These are phyloP conservation scores for Rambutsinella grinnellia DNA, from an alignment of 2,888 invertebrate genomes.

Conservation along the genomic window DNA sequence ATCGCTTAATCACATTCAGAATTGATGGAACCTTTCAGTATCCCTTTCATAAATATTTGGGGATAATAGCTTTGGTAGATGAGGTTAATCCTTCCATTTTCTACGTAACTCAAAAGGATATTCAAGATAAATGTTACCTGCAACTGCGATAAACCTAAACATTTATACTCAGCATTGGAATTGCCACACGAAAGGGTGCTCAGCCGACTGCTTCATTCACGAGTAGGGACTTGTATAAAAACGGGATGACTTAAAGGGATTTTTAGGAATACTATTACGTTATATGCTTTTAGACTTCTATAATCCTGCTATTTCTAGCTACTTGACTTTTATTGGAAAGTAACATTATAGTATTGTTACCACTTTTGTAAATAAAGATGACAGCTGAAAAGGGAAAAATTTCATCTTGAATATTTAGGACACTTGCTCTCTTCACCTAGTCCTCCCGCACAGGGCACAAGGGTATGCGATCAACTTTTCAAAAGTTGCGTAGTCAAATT, in stretches of 20 bases:
- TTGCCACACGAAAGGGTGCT: slow-evolving; percentile 23
- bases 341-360: not conserved
- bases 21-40: not conserved
- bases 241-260: not conserved
- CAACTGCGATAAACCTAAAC: not conserved
- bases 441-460: too few species aligned
- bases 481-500: too few species aligned
- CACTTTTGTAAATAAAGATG: slow-evolving; percentile 7
- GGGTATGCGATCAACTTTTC: too few species aligned
- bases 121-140: not conserved
- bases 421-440: slow-evolving; percentile 38
- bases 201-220: slow-evolving; percentile 45
- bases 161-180: not conserved
- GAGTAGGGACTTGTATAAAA: not conserved
- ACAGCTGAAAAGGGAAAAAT: slow-evolving; percentile 46
- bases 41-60: not conserved
- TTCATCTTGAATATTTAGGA: slow-evolving; percentile 45
- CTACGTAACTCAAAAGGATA: not conserved
- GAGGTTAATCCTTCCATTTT: not conserved
- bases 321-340: not conserved
- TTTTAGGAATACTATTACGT: too few species aligned
- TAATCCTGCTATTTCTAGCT: too few species aligned
- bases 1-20: not conserved
- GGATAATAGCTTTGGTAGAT: not conserved
- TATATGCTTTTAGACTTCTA: too few species aligned